Evolutionary conservation across 1,140 invertebrate genomes (phyloP), one percentile per base, ranked within the genome.

Genomic region (Papilio polyxenes): DNA sequence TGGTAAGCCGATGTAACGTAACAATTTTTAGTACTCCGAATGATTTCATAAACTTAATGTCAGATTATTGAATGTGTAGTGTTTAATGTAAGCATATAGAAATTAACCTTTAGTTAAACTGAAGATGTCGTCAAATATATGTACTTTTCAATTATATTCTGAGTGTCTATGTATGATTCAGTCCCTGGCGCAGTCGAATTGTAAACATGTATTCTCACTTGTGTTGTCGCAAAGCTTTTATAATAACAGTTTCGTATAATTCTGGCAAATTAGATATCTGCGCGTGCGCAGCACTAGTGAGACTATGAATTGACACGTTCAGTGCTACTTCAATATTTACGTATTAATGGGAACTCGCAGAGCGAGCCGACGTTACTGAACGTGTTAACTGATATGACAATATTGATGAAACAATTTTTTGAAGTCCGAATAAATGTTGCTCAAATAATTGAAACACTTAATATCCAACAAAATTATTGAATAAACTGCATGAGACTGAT

Each of bases 401-500:
- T 7, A 23, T 11, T 62, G 20, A 62, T 62, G 51, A 62, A 6
- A 5, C 51, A 53, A 7, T 17, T 56, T 37, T 15, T 78, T 17
- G n/a, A 40, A 56, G 72, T 79, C 75, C 65, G 80, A 76, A 82
- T 88, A 82, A 83, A 85, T 81, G 77, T 86, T 90, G 90, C 88
- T 92, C 88, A 90, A 89, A 80, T 44, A 84, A 84, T 83, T 81
- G 69, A 83, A 72, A 86, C 84, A 84, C 85, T 84, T 84, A 85
- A 80, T 59, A 76, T 84, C 82, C 82, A 82, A 84, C 81, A 81
- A 82, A 84, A 86, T 83, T 86, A 86, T 86, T 84, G 44, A 91
- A 91, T 91, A 91, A 92, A 91, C 83, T 84, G 85, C 89, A 89
- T 90, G 86, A 92, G 90, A 92, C 90, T 92, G 91, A 91, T 86